A percentile compares a stretch with the other conserved stretches of the same genome.
Evolutionary conservation across 2,113 vertebrate genomes (phyloP).

Genomic region (Eublepharis macularius): DNA sequence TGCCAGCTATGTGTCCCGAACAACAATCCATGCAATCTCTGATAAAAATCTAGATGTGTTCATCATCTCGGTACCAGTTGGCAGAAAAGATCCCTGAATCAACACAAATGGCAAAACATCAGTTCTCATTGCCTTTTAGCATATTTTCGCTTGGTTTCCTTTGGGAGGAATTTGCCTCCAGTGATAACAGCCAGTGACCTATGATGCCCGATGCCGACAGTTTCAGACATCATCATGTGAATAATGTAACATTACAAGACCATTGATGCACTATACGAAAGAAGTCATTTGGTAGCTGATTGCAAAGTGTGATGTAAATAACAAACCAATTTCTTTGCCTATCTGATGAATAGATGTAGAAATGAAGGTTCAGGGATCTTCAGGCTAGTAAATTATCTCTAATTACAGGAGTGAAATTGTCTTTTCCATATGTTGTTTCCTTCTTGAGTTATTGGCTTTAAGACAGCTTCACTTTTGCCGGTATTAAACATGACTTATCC

Average conservation of each 20-base stretch:
- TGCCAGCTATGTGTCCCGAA: too few relatives aligned
- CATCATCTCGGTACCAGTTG: too few relatives aligned
- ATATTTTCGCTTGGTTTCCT: background rate
- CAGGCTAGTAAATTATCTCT: conserved; percentile 65
- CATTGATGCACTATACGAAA: conserved; percentile 42
- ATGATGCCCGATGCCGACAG: background rate
- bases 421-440: conserved; percentile 70
- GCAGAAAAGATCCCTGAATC: too few relatives aligned
- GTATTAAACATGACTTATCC: conserved; percentile 71
- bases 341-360: conserved; percentile 56
- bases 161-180: background rate
- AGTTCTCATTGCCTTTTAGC: background rate
- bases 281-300: conserved; percentile 44
- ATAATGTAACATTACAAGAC: conserved; percentile 41
- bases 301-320: conserved; percentile 50
- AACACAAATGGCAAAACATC: background rate
- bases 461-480: conserved; percentile 66
- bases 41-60: too few relatives aligned
- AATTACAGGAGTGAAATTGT: conserved; percentile 64
- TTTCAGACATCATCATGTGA: conserved; percentile 12
- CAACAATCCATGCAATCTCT: too few relatives aligned
- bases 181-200: background rate
- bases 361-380: conserved; percentile 60
- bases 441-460: conserved; percentile 70
- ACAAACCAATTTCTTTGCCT: conserved; percentile 53